These are phyloP conservation scores for Papilio protenor DNA, from an alignment of 2,888 invertebrate genomes.

Conservation along the genomic window DNA sequence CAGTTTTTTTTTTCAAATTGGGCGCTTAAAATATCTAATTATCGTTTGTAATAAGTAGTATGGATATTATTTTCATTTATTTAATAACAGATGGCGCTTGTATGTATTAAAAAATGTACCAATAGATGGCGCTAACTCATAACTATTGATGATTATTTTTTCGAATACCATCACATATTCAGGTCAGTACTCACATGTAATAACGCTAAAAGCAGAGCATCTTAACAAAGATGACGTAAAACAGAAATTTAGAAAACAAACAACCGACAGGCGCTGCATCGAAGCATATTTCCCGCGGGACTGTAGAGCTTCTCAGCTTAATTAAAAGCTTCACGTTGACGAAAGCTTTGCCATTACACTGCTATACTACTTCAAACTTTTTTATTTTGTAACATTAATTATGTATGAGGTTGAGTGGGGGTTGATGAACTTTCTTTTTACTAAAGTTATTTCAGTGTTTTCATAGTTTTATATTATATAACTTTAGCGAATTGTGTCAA, in stretches of 20 bases:
- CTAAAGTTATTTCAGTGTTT: too few species aligned
- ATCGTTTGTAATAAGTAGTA: too few species aligned
- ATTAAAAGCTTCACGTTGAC: conserved; percentile 21
- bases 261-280: conserved; percentile 1
- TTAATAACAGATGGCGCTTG: not conserved
- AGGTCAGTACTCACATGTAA: not conserved
- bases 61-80: not conserved
- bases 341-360: conserved; percentile 6
- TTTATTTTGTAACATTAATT: conserved; percentile 8
- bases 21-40: too few species aligned
- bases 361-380: conserved; percentile 5
- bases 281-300: conserved; percentile 15
- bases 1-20: too few species aligned
- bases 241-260: conserved; percentile 19
- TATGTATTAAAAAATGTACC: not conserved
- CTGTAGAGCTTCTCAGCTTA: conserved; percentile 5
- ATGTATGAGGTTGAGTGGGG: too few species aligned
- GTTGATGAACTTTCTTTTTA: too few species aligned
- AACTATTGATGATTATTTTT: not conserved
- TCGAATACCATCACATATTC: conserved; percentile 2
- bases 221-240: not conserved
- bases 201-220: conserved; percentile 11
- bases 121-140: not conserved
- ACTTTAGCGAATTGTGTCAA: too few species aligned
- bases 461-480: too few species aligned